Percentiles rank a stretch among this genome's conserved stretches.
phyloP scores from a whole-genome alignment of 2,888 invertebrate genomes.

The Leptarthrus brevirostris region DNA sequence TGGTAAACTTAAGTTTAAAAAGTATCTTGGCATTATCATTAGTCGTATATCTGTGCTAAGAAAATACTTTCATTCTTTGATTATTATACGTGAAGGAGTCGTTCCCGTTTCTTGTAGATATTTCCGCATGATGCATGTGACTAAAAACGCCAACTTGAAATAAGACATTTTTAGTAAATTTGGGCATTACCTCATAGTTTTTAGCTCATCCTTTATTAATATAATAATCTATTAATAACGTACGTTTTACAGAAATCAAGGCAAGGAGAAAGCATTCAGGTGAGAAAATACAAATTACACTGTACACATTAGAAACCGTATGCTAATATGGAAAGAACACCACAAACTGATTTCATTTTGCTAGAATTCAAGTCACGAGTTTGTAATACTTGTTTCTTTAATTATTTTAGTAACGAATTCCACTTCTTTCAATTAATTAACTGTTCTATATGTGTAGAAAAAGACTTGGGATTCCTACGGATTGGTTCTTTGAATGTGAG shows the following conservation, averaged over 20 bases:
- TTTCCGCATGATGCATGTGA: neutral
- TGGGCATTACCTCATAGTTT: no score
- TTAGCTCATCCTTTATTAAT: neutral
- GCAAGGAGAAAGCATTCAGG: constrained; percentile 79
- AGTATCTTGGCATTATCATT: no score
- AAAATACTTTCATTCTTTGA: no score
- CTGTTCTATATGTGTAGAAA: constrained; percentile 71
- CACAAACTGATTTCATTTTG: constrained; percentile 5
- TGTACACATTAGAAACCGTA: neutral
- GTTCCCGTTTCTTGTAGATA: no score
- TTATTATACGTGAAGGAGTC: no score
- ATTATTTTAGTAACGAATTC: neutral
- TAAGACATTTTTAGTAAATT: no score
- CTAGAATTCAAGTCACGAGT: constrained; percentile 6
- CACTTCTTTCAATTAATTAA: neutral
- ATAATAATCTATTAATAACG: constrained; percentile 24
- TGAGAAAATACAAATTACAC: constrained; percentile 61
- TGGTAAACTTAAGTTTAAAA: no score
- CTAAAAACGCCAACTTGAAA: no score
- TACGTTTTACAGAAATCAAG: constrained; percentile 74
- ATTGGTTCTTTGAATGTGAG: constrained; percentile 92
- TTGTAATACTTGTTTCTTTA: constrained; percentile 15
- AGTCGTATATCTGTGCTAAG: no score
- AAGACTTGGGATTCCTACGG: constrained; percentile 89
- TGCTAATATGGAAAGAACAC: neutral